Conservation (phyloP, 2,888 invertebrate genomes). For the Hoplodrina blanda region DNA sequence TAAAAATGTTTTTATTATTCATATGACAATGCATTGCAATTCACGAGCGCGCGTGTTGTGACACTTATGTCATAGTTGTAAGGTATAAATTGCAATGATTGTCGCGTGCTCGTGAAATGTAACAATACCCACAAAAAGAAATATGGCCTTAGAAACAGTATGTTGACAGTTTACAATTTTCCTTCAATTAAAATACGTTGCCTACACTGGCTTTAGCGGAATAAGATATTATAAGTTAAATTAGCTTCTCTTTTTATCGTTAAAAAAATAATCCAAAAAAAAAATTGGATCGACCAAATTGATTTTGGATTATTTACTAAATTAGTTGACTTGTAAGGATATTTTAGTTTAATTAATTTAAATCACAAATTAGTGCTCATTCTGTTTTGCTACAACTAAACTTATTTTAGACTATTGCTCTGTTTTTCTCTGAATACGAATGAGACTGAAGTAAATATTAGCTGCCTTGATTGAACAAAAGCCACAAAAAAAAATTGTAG, state of each 20-base stretch:
- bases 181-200: neutral
- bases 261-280: no score
- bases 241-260: no score
- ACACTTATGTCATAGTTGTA: neutral
- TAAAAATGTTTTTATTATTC: slow-evolving; percentile 13
- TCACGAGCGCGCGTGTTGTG: no score
- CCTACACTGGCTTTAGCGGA: neutral
- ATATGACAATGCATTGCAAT: neutral
- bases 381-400: slow-evolving; percentile 6
- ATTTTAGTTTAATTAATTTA: slow-evolving; percentile 19
- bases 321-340: slow-evolving; percentile 7
- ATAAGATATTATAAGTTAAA: neutral
- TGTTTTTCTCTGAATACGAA: neutral
- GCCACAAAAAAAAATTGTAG: neutral
- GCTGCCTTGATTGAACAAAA: neutral
- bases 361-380: neutral
- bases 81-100: neutral
- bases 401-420: neutral
- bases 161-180: neutral
- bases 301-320: slow-evolving; percentile 7
- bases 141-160: slow-evolving; percentile 4
- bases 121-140: neutral
- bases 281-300: no score
- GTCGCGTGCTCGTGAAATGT: neutral
- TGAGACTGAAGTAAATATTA: slow-evolving; percentile 5